Evolutionary conservation across 2,113 vertebrate genomes (phyloP).

Genomic region (Trematomus loennbergii): DNA sequence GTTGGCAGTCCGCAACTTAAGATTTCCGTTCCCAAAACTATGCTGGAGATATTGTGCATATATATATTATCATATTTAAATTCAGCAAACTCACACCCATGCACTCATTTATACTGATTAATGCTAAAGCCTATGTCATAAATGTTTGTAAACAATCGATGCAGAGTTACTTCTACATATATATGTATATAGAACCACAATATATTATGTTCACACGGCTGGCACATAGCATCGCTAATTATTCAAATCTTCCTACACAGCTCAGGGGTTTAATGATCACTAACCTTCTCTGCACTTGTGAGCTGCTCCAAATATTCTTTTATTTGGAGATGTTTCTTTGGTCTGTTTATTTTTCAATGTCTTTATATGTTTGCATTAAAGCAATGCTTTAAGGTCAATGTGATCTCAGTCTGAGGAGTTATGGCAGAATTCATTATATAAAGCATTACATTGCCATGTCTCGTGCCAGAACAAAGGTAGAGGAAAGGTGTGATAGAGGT

Average conservation of each 20-base stretch:
- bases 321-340: not conserved
- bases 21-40: no score
- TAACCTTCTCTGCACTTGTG: not conserved
- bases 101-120: not conserved
- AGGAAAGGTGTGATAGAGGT: not conserved
- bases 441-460: not conserved
- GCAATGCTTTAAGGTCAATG: not conserved
- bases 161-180: no score
- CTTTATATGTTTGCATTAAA: not conserved
- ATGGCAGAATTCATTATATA: not conserved
- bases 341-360: not conserved
- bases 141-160: no score
- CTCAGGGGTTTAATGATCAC: not conserved
- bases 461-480: not conserved
- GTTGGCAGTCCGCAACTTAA: no score
- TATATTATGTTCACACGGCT: not conserved
- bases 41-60: no score
- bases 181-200: no score
- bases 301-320: not conserved
- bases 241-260: conserved; percentile 1
- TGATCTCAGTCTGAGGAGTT: no score
- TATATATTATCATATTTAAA: no score
- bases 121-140: not conserved
- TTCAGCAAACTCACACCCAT: not conserved
- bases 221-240: not conserved